phyloP scores from a whole-genome alignment of 2,888 invertebrate genomes.

The Boloria euphrosyne region DNA sequence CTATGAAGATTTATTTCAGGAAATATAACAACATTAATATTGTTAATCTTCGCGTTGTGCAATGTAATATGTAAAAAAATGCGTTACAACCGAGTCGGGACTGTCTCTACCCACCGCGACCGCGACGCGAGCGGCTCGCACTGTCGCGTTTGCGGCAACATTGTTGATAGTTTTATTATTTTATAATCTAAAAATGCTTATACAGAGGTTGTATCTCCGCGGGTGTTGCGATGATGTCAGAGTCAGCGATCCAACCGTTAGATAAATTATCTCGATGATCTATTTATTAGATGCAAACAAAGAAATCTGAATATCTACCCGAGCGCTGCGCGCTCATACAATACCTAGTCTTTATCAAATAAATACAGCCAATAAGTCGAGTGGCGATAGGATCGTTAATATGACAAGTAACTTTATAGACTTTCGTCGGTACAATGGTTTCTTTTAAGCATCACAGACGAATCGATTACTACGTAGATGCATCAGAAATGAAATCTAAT shows the following conservation, averaged over 20 bases:
- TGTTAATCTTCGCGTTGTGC: background rate
- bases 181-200: background rate
- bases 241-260: constrained; percentile 22
- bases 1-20: constrained; percentile 15
- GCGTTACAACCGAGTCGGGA: no score
- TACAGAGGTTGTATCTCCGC: constrained; percentile 15
- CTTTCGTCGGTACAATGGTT: constrained; percentile 45
- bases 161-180: constrained; percentile 15
- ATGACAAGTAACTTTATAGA: constrained; percentile 46
- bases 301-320: constrained; percentile 46
- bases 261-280: constrained; percentile 42
- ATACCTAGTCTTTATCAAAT: constrained; percentile 43
- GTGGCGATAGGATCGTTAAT: constrained; percentile 44
- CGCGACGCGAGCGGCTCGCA: background rate
- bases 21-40: constrained; percentile 8
- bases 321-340: constrained; percentile 39
- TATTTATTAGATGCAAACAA: constrained; percentile 49
- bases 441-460: constrained; percentile 42
- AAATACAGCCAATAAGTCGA: constrained; percentile 37
- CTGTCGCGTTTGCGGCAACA: background rate
- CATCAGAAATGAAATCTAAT: constrained; percentile 43
- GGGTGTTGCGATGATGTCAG: constrained; percentile 4
- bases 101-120: no score
- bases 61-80: background rate
- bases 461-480: constrained; percentile 45